A percentile compares a stretch with the other conserved stretches of the same genome.
Conservation (phyloP, 2,113 vertebrate species). For the Caranx melampygus region DNA sequence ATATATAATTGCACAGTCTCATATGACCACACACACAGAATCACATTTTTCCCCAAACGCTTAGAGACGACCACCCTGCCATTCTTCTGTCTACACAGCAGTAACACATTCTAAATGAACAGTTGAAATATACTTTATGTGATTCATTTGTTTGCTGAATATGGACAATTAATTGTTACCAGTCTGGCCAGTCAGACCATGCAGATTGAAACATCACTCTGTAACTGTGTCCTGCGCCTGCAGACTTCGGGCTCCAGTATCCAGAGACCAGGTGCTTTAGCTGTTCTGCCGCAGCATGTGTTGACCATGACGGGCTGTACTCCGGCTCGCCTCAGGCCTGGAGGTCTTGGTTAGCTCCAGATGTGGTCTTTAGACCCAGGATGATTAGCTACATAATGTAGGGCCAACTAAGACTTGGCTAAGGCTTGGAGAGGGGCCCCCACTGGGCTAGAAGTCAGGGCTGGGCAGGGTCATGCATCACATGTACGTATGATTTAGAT, state of each 20-base stretch:
- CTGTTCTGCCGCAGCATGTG: constrained; percentile 37
- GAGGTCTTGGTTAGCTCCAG: constrained; percentile 60
- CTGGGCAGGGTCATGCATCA: constrained; percentile 26
- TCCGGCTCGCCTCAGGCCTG: constrained; percentile 33
- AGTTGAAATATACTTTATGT: constrained; percentile 23
- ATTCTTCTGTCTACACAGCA: constrained; percentile 41
- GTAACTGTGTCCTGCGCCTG: background rate
- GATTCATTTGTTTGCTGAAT: constrained; percentile 37
- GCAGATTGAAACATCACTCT: constrained; percentile 38
- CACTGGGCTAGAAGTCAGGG: constrained; percentile 22
- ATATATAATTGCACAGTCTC: background rate
- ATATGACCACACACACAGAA: constrained; percentile 36
- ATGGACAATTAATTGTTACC: constrained; percentile 44
- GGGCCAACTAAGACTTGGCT: constrained; percentile 52
- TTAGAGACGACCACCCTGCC: constrained; percentile 20
- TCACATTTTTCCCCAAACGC: background rate
- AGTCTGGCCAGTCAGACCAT: background rate
- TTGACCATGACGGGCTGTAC: constrained; percentile 42
- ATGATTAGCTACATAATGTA: constrained; percentile 58
- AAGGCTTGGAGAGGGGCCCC: constrained; percentile 15
- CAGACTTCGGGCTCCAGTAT: constrained; percentile 27
- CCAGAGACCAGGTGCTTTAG: constrained; percentile 46
- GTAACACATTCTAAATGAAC: constrained; percentile 35
- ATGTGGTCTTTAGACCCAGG: constrained; percentile 60
- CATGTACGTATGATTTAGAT: constrained; percentile 48